Base-by-base conservation (phyloP, 2,113 vertebrate genomes). In the Gymnobelideus leadbeateri region DNA sequence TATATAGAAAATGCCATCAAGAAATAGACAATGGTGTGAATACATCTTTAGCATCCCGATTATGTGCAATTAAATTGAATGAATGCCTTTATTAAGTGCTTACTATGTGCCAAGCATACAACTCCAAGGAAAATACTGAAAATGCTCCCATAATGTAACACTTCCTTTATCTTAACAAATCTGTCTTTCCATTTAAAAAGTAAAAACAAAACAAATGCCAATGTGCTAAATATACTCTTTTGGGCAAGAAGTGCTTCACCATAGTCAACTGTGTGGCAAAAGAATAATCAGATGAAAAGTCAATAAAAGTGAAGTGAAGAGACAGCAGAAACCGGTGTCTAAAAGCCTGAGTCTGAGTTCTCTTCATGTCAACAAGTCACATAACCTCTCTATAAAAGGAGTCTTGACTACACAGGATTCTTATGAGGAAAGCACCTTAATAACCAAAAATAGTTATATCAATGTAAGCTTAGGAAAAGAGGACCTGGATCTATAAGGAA, bases 1-100 rank as follows among this genome's bases (percentile, higher is more conserved):
- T 51, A 89, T 46, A 91, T 26, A 89, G n/a, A 77, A 91, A 92
- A 96, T 92, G 28, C 95, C 46, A 92, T 25, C 90, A 51, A 91
- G 90, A 96, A 97, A 50, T 61, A 84, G 84, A 43, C 54, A 90
- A 61, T 96, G 96, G 92, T 2, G 21, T 9, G 50, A 26, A 92
- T 25, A 21, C 4, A 92, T 89, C 3, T 95, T 93, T 91, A 91
- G 23, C 19, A 92, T 3, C 53, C 91, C 25, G 19, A 94, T 55
- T 94, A 90, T 84, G 6, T 51, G 93, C 91, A 96, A 95, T 77
- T 89, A 93, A 10, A 47, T 77, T 77, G 12, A 77, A 77, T 19
- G 61, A n/a, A 77, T n/a, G 14, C 12, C 14, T 77, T 61, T 31
- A 61, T 68, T n/a, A n/a, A 77, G 37, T 77, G 31, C 37, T n/a